These are phyloP conservation scores for Odocoileus virginianus DNA, from an alignment of 2,113 vertebrate genomes.

Conservation along the genomic window DNA sequence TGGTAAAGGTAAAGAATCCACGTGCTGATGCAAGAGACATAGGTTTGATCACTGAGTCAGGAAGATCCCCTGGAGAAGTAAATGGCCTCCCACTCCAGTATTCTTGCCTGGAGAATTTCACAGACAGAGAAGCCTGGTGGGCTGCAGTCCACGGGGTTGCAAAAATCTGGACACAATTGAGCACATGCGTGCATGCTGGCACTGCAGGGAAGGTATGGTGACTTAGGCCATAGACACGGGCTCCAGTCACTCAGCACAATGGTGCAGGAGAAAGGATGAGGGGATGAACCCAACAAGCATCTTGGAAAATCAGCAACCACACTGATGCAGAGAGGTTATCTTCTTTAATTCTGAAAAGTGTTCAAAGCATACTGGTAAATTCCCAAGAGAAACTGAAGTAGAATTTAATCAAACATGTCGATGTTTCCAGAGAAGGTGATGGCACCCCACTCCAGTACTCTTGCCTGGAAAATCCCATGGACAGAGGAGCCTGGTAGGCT, in stretches of 20 bases:
- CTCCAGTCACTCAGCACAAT: neutral
- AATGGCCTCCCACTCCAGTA: neutral
- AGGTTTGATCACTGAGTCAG: neutral
- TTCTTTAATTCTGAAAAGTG: neutral
- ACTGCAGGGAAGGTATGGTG: neutral
- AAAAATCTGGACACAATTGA: neutral
- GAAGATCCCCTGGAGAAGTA: neutral
- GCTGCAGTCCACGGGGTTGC: accelerated
- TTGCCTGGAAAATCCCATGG: too few species aligned
- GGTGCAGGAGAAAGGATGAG: neutral
- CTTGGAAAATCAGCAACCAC: neutral
- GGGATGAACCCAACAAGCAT: neutral
- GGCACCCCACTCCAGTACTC: too few species aligned
- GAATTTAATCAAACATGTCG: neutral
- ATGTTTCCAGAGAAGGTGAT: neutral
- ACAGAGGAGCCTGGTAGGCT: too few species aligned
- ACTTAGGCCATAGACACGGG: neutral
- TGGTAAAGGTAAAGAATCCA: neutral
- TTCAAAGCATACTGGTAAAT: neutral
- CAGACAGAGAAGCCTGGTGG: neutral
- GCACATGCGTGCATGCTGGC: neutral
- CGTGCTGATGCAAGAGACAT: neutral
- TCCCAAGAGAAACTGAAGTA: neutral
- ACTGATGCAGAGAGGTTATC: neutral
- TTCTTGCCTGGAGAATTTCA: neutral